Base-by-base conservation (phyloP, 1,140 invertebrate genomes). In the Hypothenemus hampei region DNA sequence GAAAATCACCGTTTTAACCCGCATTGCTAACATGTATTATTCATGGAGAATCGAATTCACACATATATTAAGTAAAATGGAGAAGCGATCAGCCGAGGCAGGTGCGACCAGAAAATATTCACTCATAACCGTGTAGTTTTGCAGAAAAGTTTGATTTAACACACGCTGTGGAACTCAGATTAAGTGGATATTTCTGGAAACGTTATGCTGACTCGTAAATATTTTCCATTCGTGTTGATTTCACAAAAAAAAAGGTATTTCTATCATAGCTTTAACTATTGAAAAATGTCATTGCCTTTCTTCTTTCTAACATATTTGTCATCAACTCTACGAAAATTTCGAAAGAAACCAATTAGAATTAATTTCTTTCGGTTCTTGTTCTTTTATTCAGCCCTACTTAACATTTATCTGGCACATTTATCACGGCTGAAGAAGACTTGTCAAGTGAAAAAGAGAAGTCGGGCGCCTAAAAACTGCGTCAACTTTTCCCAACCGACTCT, bases 11-110 rank as follows among this genome's bases (percentile, higher is more conserved):
- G n/a, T n/a, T n/a, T n/a, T n/a, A n/a, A n/a, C n/a, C n/a, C n/a
- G n/a, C 40, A 43, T 21, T 43, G 40, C 20, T 47, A 47, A 31
- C 55, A 64, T 62, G 60, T 62, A 47, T 62, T 64, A 64, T 64
- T 64, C 62, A 64, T 62, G 21, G 49, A 58, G 56, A 60, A 57
- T 47, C 45, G 56, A 60, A 59, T 58, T 64, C 62, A 49, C 60
- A 59, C 55, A 64, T 59, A 64, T 61, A 59, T 61, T 61, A 64
- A 50, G 53, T 60, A 43, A 64, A 64, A 64, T 64, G 52, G 62
- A 60, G 51, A 62, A 64, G 60, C 62, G 62, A 64, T 64, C 60
- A 55, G 49, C 26, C 40, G 51, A 46, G 54, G 62, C 62, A 64
- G 62, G 62, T 64, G 62, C 39, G 41, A 26, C 37, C 37, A 46